Evolutionary conservation across 2,797 vertebrate species (phyloP).

Genomic region (Scomberomorus guttatus): DNA sequence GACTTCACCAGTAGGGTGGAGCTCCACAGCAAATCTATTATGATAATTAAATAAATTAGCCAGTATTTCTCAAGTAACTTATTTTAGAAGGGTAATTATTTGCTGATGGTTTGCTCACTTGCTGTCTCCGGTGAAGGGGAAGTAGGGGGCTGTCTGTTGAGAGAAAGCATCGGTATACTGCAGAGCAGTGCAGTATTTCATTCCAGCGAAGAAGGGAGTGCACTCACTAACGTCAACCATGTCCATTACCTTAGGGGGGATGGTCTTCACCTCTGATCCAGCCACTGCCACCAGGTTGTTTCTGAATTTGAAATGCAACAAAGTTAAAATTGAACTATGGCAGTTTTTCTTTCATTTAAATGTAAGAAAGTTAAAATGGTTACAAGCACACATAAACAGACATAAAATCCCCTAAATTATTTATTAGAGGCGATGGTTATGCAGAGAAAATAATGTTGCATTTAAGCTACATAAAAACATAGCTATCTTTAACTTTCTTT

Average conservation of each 20-base stretch:
- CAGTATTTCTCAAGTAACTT: neutral
- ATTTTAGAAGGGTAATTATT: neutral
- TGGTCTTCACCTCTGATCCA: slow-evolving; percentile 80
- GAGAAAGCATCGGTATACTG: slow-evolving; percentile 84
- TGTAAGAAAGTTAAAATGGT: neutral
- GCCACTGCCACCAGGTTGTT: slow-evolving; percentile 88
- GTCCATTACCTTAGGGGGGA: slow-evolving; percentile 82
- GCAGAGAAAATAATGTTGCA: too few species aligned
- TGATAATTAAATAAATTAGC: slow-evolving; percentile 1
- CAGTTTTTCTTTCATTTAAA: neutral
- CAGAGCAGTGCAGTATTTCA: slow-evolving; percentile 86
- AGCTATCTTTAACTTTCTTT: neutral
- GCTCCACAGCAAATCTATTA: slow-evolving; percentile 88
- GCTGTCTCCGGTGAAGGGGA: slow-evolving; percentile 90
- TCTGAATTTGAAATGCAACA: slow-evolving; percentile 76
- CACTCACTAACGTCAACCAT: slow-evolving; percentile 82
- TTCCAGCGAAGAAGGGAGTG: slow-evolving; percentile 86
- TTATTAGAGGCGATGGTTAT: neutral
- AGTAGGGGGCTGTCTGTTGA: slow-evolving; percentile 86
- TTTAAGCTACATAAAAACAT: neutral
- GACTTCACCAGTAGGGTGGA: slow-evolving; percentile 89
- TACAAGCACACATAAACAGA: neutral
- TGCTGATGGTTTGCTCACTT: slow-evolving; percentile 81
- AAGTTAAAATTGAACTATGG: neutral
- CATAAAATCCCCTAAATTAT: neutral